A percentile compares a stretch with the other conserved stretches of the same genome.
Evolutionary conservation across 2,113 vertebrate species (phyloP).

Genomic region (Merops nubicus): DNA sequence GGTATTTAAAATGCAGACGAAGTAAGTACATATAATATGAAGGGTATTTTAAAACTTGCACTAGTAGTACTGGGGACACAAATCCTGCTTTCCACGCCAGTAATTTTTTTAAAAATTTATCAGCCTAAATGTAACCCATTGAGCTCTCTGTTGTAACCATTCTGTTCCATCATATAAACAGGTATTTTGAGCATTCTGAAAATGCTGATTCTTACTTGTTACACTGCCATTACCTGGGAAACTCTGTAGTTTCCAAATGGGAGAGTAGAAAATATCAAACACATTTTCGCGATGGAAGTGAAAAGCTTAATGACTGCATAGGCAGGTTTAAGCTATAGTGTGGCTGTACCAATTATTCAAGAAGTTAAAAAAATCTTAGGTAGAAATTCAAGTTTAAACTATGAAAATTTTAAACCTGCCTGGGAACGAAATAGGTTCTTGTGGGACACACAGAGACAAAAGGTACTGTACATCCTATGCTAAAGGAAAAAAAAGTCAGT

Average conservation of each 20-base stretch:
- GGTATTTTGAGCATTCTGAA: background rate
- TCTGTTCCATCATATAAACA: background rate
- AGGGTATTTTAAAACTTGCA: background rate
- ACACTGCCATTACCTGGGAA: background rate
- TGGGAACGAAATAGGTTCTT: background rate
- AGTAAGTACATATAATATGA: background rate
- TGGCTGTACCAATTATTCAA: background rate
- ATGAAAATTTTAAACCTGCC: background rate
- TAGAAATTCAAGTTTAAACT: background rate
- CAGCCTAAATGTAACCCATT: background rate
- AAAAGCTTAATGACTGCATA: background rate
- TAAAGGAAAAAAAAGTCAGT: background rate
- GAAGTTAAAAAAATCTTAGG: background rate
- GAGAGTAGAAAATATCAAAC: background rate
- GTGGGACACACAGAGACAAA: background rate
- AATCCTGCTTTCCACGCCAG: background rate
- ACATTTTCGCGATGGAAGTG: background rate
- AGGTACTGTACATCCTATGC: background rate
- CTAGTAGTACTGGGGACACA: background rate
- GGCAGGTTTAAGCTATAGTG: background rate
- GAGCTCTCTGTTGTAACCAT: background rate
- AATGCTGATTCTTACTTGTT: background rate
- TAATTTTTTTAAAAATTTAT: background rate
- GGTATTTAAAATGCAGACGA: conserved; percentile 5
- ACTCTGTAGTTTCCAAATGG: background rate